Conservation (phyloP, 2,888 invertebrate genomes). For the Clunio marinus region DNA sequence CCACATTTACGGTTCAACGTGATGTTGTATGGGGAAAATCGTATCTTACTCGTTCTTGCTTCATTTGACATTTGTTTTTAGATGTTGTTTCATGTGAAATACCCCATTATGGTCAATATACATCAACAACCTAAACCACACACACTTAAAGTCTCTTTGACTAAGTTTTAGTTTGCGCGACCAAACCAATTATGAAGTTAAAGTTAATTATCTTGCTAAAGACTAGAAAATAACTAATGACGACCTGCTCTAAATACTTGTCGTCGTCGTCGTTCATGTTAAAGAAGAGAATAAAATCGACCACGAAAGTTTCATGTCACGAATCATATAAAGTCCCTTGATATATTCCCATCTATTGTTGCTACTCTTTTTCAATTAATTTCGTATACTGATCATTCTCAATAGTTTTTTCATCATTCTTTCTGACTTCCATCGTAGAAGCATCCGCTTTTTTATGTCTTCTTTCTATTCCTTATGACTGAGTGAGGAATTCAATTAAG, state of each 20-base stretch:
- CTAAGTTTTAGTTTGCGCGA: background rate
- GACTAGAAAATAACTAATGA: too few relatives aligned
- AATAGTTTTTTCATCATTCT: background rate
- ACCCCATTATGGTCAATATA: background rate
- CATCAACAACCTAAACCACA: background rate
- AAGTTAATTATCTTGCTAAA: constrained; percentile 16
- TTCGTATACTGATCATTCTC: background rate
- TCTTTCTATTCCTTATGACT: constrained; percentile 5
- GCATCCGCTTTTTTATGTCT: background rate
- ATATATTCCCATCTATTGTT: constrained; percentile 1
- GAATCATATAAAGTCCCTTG: background rate
- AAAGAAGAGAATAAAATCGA: background rate
- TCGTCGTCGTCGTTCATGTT: background rate
- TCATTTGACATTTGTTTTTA: too few relatives aligned
- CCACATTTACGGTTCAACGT: too few relatives aligned
- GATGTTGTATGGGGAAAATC: background rate
- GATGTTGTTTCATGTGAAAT: background rate
- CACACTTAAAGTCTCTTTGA: background rate
- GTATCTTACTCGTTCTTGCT: too few relatives aligned
- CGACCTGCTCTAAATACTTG: too few relatives aligned
- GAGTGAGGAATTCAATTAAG: constrained; percentile 10
- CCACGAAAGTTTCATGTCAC: background rate
- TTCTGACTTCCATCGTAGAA: constrained; percentile 1
- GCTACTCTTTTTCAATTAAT: background rate
- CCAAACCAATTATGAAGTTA: constrained; percentile 6